Percentiles rank a stretch among this genome's conserved stretches.
Evolutionary conservation across 2,888 invertebrate genomes (phyloP).

Genomic region (Cacoxenus indagator): DNA sequence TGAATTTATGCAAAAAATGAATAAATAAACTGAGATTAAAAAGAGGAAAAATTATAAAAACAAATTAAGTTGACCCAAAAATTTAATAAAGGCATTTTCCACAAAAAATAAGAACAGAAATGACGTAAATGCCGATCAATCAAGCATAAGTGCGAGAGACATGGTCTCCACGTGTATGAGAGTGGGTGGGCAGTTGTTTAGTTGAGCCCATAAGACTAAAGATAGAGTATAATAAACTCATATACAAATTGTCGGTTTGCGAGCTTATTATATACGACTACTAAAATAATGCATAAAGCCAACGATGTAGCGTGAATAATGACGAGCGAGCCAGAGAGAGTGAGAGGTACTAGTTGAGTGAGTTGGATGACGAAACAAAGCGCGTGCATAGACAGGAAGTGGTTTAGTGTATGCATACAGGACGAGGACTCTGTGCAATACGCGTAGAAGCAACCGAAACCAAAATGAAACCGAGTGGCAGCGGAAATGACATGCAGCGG

Average conservation of each 20-base stretch:
- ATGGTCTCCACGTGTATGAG: too few relatives aligned
- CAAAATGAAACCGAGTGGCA: neutral
- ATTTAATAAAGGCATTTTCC: slow-evolving; percentile 1
- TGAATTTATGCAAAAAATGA: neutral
- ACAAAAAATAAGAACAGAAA: slow-evolving; percentile 24
- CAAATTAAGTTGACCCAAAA: slow-evolving; percentile 58
- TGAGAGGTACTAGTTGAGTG: neutral
- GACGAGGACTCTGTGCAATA: neutral
- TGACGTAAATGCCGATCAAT: slow-evolving; percentile 24
- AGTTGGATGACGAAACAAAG: slow-evolving; percentile 3
- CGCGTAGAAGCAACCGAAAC: neutral
- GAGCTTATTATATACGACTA: slow-evolving; percentile 54
- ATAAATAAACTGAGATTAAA: slow-evolving; percentile 27
- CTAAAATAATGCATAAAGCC: slow-evolving; percentile 9
- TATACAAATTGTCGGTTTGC: slow-evolving; percentile 22
- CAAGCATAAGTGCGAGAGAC: too few relatives aligned
- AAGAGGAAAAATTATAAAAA: slow-evolving; percentile 26
- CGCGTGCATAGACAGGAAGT: slow-evolving; percentile 15
- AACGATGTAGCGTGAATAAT: neutral
- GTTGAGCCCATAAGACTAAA: neutral
- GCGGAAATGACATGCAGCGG: slow-evolving; percentile 11
- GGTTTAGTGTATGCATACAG: slow-evolving; percentile 6
- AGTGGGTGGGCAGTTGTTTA: neutral
- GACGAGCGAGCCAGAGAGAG: neutral
- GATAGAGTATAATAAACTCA: slow-evolving; percentile 19